Percentiles rank a stretch among this genome's conserved stretches.
Evolutionary conservation across 2,797 vertebrate genomes (phyloP).

Genomic region (Tragopan temminckii): DNA sequence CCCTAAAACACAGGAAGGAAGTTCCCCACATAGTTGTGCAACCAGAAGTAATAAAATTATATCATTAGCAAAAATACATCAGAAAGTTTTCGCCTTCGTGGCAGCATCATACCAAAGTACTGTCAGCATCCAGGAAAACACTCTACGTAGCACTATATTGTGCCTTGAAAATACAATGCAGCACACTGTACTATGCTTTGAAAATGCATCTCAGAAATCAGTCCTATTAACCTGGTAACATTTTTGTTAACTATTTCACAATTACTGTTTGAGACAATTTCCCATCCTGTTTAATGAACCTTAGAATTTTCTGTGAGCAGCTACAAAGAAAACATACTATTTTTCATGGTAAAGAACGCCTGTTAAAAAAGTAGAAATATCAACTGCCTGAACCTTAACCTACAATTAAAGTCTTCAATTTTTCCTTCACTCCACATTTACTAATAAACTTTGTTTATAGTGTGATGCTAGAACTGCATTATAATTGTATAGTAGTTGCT

Average conservation of each 20-base stretch:
- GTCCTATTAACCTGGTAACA: background rate
- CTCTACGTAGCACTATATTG: accelerated
- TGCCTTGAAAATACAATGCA: background rate
- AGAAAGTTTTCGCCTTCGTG: background rate
- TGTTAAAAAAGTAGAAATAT: background rate
- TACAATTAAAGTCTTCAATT: constrained; percentile 27
- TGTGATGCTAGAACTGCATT: background rate
- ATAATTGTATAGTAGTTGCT: background rate
- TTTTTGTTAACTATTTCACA: background rate
- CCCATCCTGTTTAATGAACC: background rate
- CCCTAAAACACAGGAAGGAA: background rate
- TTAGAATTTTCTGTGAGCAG: background rate
- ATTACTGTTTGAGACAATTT: background rate
- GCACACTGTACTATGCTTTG: background rate
- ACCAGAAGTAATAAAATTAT: background rate
- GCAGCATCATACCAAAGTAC: background rate
- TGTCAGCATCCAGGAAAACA: background rate
- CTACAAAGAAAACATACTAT: constrained; percentile 23
- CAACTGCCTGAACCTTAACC: constrained; percentile 10
- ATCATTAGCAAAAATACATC: background rate
- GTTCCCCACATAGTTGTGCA: accelerated
- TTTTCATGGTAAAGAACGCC: background rate
- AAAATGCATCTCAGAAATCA: background rate
- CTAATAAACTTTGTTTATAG: constrained; percentile 39
- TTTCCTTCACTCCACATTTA: constrained; percentile 18